Evolutionary conservation across 1,140 invertebrate species (phyloP).

Genomic region (Papilio helenus): DNA sequence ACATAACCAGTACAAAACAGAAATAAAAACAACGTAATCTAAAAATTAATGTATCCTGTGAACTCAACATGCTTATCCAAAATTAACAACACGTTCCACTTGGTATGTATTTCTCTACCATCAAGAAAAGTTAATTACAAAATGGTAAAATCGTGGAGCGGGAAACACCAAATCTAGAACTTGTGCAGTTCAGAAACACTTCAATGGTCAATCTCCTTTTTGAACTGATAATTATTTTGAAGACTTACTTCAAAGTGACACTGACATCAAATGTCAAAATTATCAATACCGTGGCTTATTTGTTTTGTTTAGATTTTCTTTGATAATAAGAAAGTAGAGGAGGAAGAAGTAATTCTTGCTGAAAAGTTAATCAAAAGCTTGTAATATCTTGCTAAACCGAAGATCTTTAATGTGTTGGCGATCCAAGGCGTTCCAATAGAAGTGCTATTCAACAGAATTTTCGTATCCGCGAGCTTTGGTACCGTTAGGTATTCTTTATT

Average conservation of each 20-base stretch:
- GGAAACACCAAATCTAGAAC: too few relatives aligned
- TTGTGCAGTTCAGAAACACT: background rate
- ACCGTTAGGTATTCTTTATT: slow-evolving; percentile 77
- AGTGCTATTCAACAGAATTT: background rate
- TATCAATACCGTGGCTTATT: background rate
- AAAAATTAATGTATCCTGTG: too few relatives aligned
- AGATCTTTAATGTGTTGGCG: background rate
- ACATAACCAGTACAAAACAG: too few relatives aligned
- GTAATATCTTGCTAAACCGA: background rate
- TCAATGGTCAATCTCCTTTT: background rate
- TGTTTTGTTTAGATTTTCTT: slow-evolving; percentile 33
- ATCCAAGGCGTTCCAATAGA: background rate
- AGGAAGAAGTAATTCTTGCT: background rate
- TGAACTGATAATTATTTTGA: background rate
- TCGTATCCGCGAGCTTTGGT: slow-evolving; percentile 31
- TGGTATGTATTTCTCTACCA: too few relatives aligned
- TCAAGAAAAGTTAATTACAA: too few relatives aligned
- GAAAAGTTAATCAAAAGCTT: background rate
- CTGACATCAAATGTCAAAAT: slow-evolving; percentile 2
- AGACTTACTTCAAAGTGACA: slow-evolving; percentile 9
- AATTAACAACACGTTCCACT: too few relatives aligned
- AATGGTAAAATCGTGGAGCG: too few relatives aligned
- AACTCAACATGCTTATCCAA: too few relatives aligned
- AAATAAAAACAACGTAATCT: too few relatives aligned
- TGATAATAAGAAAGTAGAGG: background rate